These are phyloP conservation scores for Megaceryle torquata DNA, from an alignment of 2,113 vertebrate species.

Conservation along the genomic window DNA sequence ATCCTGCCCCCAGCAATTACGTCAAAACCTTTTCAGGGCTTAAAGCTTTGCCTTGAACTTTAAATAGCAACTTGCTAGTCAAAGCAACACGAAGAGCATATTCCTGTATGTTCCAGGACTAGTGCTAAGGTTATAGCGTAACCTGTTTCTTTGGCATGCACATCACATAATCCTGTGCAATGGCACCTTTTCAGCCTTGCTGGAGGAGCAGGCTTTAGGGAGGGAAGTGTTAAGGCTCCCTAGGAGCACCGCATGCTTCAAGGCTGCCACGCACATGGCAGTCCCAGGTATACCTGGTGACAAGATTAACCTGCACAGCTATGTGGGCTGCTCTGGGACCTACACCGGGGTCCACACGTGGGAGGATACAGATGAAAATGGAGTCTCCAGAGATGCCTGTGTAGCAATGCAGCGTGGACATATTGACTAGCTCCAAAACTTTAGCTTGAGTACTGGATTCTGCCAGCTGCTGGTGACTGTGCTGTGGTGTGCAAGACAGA, in stretches of 20 bases:
- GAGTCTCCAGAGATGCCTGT: not conserved
- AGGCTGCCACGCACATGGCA: not conserved
- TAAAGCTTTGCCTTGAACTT: constrained; percentile 33
- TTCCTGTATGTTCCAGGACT: not conserved
- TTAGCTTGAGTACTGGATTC: not conserved
- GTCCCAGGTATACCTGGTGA: not conserved
- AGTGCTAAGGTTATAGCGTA: not conserved
- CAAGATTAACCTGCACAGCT: not conserved
- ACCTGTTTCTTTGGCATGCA: not conserved
- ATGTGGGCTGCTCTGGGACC: not conserved
- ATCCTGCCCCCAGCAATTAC: not conserved
- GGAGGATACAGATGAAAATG: not conserved
- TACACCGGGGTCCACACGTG: fast-evolving
- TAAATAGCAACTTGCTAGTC: constrained; percentile 4
- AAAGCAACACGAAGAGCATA: not conserved
- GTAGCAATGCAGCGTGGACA: not conserved
- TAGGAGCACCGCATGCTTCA: fast-evolving
- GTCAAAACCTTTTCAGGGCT: not conserved
- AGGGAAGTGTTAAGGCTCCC: not conserved
- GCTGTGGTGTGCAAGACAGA: not conserved
- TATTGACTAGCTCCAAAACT: not conserved
- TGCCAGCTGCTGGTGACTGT: not conserved
- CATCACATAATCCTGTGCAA: not conserved
- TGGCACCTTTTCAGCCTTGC: not conserved
- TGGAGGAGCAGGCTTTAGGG: not conserved